Conservation (phyloP, 2,888 invertebrate genomes). For the Aphodius granarius region DNA sequence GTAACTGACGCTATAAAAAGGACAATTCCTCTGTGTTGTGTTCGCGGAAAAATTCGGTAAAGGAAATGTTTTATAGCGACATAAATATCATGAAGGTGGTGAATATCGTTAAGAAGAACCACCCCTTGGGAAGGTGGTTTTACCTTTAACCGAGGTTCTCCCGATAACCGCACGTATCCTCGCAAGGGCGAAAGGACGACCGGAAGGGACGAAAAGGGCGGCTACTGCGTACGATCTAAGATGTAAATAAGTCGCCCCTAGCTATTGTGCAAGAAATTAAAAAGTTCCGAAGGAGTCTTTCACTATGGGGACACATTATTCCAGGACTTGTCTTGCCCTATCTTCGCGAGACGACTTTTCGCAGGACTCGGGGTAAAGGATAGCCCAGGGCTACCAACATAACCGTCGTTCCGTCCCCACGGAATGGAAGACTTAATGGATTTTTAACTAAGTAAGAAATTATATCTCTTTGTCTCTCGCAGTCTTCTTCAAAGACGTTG, state of each 20-base stretch:
- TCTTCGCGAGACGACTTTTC: not conserved
- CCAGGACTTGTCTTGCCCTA: not conserved
- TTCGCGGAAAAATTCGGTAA: conserved; percentile 36
- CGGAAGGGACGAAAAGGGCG: not conserved
- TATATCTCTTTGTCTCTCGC: conserved; percentile 8
- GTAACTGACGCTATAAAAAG: conserved; percentile 28
- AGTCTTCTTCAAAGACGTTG: not conserved
- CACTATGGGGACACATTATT: conserved; percentile 19
- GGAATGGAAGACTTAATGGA: conserved; percentile 7
- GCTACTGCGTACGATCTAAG: not conserved
- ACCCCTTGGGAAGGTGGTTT: not conserved
- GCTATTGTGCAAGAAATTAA: conserved; percentile 22
- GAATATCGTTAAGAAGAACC: not conserved
- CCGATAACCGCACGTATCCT: not conserved
- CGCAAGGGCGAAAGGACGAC: not conserved
- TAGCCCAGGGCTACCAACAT: conserved; percentile 11
- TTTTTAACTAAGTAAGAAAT: conserved; percentile 15
- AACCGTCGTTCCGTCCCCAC: not conserved
- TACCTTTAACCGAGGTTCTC: not conserved
- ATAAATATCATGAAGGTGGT: conserved; percentile 1
- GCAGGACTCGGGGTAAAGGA: not conserved
- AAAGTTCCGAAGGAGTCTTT: not conserved
- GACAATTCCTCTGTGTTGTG: conserved; percentile 33
- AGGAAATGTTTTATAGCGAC: conserved; percentile 24
- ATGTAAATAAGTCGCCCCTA: conserved; percentile 10